phyloP scores from a whole-genome alignment of 1,140 invertebrate species.

The Lethrus apterus region DNA sequence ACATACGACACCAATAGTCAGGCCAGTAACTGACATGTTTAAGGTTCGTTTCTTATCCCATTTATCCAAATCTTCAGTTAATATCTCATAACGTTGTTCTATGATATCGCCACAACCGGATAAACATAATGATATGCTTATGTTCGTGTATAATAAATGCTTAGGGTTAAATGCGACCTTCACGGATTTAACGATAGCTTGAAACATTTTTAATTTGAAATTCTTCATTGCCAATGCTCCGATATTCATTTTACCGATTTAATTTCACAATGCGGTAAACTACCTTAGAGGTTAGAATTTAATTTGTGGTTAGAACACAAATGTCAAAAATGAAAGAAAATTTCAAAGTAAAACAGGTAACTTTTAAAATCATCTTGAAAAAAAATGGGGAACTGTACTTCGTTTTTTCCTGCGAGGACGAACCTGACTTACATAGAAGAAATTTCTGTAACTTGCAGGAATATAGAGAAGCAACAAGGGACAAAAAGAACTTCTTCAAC shows the following conservation, averaged over 20 bases:
- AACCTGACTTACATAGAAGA: too few relatives aligned
- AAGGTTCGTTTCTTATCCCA: conserved; percentile 62
- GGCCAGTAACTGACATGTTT: conserved; percentile 74
- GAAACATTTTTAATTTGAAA: conserved; percentile 12
- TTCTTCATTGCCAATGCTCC: conserved; percentile 4
- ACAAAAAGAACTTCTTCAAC: too few relatives aligned
- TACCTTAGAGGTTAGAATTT: too few relatives aligned
- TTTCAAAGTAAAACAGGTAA: too few relatives aligned
- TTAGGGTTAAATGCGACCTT: conserved; percentile 56
- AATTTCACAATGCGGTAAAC: too few relatives aligned
- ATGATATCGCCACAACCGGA: conserved; percentile 73
- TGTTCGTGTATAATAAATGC: conserved; percentile 78
- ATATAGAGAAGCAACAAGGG: too few relatives aligned
- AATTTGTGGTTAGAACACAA: too few relatives aligned
- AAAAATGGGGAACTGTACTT: too few relatives aligned
- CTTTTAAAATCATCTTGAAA: too few relatives aligned
- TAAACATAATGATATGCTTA: conserved; percentile 69
- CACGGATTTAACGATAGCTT: conserved; percentile 18
- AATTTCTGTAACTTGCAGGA: too few relatives aligned
- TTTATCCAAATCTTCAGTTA: conserved; percentile 50
- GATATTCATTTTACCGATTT: conserved; percentile 15
- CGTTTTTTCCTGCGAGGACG: too few relatives aligned
- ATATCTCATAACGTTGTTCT: conserved; percentile 79
- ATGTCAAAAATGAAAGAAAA: too few relatives aligned
- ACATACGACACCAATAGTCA: conserved; percentile 71